Evolutionary conservation across 1,140 invertebrate species (phyloP), one percentile per base, ranked within the genome.

Genomic region (Colletes latitarsis): DNA sequence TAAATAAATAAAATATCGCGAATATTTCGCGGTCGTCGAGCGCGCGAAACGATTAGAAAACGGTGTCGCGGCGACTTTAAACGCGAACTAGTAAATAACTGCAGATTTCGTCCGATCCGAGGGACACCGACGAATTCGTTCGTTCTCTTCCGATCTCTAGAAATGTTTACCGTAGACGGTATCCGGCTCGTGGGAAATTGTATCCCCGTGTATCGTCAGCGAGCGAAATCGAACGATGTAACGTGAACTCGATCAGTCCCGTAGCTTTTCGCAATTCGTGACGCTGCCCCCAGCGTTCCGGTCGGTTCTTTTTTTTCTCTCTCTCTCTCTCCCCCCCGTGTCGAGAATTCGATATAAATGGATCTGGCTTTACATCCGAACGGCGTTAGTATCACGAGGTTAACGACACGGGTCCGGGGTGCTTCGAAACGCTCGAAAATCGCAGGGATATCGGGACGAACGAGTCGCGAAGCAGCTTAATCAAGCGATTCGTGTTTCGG

Each of bases 401-500:
- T 52, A 49, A 67, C 64, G 64, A 75, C 17, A 67, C 30, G 9
- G 39, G n/a, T 9, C 21, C 52, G 19, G 9, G 41, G 15, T 15
- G 17, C 15, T 60, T 19, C 53, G 71, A 77, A 79, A 39, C 49
- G 58, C 41, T 57, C 53, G 77, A 64, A 67, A 72, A 64, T 52
- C 71, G 69, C 58, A 52, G 58, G 46, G 68, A 71, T 55, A 77
- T 79, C 73, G 70, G 30, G 30, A 58, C 12, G 68, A 21, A 64
- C 55, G 63, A 68, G 68, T 81, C 73, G 78, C 57, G 43, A 30
- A 55, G 71, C 10, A 67, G 84, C 70, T 85, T 85, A 82, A 85
- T 85, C 82, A 85, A 85, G 67, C 79, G 73, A 43, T 39, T 55
- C 64, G 74, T 77, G 85, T 87, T 83, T 84, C 73, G 72, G 63